Evolutionary conservation across 2,113 vertebrate species (phyloP).

Genomic region (Hemibagrus wyckioides): DNA sequence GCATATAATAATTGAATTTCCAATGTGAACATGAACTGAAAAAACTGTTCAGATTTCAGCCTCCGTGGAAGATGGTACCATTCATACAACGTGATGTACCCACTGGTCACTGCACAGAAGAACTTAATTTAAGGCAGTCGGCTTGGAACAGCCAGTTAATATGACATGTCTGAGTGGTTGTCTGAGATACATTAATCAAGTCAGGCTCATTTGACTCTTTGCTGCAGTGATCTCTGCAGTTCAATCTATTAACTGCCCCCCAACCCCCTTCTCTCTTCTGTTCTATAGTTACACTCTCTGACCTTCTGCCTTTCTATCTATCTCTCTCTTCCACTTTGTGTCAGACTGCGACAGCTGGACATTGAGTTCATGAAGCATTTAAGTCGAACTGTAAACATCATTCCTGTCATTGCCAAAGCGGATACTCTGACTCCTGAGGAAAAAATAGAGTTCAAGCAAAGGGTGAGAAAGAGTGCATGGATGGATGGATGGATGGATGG

Average conservation of each 20-base stretch:
- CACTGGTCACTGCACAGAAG: not conserved
- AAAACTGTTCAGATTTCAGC: not conserved
- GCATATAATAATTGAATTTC: not conserved
- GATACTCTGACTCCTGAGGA: slow-evolving; percentile 96
- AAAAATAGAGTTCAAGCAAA: slow-evolving; percentile 92
- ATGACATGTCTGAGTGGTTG: slow-evolving; percentile 23
- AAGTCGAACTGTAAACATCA: slow-evolving; percentile 95
- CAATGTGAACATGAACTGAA: not conserved
- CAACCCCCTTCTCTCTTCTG: not conserved
- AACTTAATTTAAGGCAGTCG: not conserved
- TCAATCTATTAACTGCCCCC: slow-evolving; percentile 15
- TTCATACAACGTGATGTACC: not conserved
- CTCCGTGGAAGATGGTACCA: not conserved
- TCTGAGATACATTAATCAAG: not conserved
- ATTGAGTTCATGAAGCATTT: slow-evolving; percentile 95
- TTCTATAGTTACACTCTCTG: slow-evolving; percentile 13
- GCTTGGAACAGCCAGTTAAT: not conserved
- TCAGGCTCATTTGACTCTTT: slow-evolving; percentile 17
- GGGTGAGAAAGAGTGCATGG: slow-evolving; percentile 77
- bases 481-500: not conserved
- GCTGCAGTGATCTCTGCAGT: not conserved
- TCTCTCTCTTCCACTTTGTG: not conserved
- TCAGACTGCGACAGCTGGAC: slow-evolving; percentile 89
- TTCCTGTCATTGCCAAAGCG: slow-evolving; percentile 93
- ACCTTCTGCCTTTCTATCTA: not conserved